Conservation (phyloP, 2,113 vertebrate genomes). For the Peucedramus taeniatus region DNA sequence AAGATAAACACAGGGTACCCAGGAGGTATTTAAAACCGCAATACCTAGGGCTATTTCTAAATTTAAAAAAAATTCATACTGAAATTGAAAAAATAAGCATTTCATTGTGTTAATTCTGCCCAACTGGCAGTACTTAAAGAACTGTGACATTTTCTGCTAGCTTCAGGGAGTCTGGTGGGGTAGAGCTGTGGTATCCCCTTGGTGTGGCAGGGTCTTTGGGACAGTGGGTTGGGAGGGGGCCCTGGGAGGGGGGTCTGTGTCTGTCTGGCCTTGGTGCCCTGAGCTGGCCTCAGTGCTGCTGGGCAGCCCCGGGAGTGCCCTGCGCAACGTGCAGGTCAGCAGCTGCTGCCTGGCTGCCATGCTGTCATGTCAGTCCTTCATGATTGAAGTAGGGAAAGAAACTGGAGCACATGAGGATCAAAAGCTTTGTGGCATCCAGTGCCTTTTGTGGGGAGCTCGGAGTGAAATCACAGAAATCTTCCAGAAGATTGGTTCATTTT, state of each 20-base stretch:
- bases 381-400: background rate
- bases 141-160: background rate
- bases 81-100: background rate
- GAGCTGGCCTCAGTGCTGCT: background rate
- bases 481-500: slow-evolving; percentile 45
- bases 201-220: background rate
- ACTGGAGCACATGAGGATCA: background rate
- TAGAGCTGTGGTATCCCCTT: background rate
- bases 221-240: accelerated
- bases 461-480: background rate
- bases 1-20: background rate
- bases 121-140: background rate
- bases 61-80: background rate
- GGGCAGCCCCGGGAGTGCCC: accelerated
- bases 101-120: background rate
- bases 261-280: background rate
- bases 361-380: background rate
- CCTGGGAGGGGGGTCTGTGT: background rate
- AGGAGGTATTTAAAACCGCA: background rate
- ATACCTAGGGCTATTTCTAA: background rate
- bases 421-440: background rate
- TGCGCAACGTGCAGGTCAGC: accelerated
- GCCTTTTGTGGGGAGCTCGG: background rate
- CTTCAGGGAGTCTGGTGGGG: background rate
- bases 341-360: background rate